Percentiles rank a stretch among this genome's conserved stretches.
Evolutionary conservation across 2,113 vertebrate genomes (phyloP).

Genomic region (Alligator mississippiensis): DNA sequence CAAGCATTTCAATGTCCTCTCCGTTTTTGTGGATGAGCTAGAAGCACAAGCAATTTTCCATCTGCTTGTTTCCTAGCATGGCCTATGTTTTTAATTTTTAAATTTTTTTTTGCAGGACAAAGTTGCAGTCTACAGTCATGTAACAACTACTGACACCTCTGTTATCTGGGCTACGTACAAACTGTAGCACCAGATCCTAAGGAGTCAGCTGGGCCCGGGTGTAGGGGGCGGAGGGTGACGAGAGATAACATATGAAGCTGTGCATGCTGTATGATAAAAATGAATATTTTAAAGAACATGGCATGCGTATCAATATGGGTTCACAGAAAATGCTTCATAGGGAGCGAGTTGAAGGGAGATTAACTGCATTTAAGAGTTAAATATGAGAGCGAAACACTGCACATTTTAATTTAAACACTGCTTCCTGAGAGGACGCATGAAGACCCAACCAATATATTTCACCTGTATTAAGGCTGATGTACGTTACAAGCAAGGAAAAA

Average conservation of each 20-base stretch:
- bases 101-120: constrained; percentile 29
- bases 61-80: not conserved
- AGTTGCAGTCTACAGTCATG: constrained; percentile 38
- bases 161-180: constrained; percentile 69
- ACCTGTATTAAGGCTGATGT: not conserved
- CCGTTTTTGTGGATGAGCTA: not conserved
- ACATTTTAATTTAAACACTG: not conserved
- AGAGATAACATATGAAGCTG: constrained; percentile 64
- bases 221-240: constrained; percentile 63
- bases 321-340: constrained; percentile 64
- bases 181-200: not conserved
- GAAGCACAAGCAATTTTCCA: not conserved
- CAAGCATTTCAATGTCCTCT: fast-evolving
- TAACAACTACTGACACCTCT: constrained; percentile 66
- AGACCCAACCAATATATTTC: not conserved
- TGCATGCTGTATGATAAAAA: constrained; percentile 69
- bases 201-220: not conserved
- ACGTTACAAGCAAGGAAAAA: not conserved
- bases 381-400: constrained; percentile 56
- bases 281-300: constrained; percentile 63
- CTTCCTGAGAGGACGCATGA: not conserved
- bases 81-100: not conserved
- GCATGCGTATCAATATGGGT: constrained; percentile 66
- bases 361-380: constrained; percentile 70
- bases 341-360: constrained; percentile 47